phyloP scores from a whole-genome alignment of 1,140 invertebrate genomes.

The Drosophila nikananu region DNA sequence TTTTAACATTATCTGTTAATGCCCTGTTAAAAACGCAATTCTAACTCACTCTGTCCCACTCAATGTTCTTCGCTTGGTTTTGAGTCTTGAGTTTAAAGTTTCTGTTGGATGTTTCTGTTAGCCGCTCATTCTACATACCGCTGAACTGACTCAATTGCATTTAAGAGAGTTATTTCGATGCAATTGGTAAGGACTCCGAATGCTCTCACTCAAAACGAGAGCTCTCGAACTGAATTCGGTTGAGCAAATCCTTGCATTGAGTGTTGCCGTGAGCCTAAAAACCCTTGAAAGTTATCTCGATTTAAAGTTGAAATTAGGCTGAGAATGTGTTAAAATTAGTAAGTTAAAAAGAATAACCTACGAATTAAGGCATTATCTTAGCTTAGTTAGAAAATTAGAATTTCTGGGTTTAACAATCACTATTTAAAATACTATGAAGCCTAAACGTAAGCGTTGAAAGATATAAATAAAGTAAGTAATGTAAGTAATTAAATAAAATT shows the following conservation, averaged over 20 bases:
- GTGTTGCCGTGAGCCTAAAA: neutral
- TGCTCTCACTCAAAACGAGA: neutral
- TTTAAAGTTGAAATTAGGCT: neutral
- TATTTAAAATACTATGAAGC: neutral
- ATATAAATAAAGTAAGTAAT: too few species aligned
- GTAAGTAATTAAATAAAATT: too few species aligned
- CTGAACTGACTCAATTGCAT: constrained; percentile 17
- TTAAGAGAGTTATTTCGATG: constrained; percentile 34
- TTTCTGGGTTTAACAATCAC: neutral
- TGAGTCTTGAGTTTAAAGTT: neutral
- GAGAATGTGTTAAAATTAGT: neutral
- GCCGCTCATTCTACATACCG: neutral
- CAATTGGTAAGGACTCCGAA: neutral
- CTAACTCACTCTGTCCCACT: neutral
- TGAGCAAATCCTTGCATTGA: constrained; percentile 1
- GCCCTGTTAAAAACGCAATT: neutral
- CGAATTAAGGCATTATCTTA: too few species aligned
- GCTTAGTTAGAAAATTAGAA: neutral
- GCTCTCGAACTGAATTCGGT: neutral
- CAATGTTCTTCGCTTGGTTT: neutral
- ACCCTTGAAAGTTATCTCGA: neutral
- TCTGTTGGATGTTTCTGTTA: neutral
- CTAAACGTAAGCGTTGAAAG: too few species aligned
- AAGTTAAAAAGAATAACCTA: too few species aligned
- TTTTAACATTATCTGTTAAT: neutral